These are phyloP conservation scores for Hippocampus kuda DNA, from an alignment of 2,797 vertebrate species.

Conservation along the genomic window DNA sequence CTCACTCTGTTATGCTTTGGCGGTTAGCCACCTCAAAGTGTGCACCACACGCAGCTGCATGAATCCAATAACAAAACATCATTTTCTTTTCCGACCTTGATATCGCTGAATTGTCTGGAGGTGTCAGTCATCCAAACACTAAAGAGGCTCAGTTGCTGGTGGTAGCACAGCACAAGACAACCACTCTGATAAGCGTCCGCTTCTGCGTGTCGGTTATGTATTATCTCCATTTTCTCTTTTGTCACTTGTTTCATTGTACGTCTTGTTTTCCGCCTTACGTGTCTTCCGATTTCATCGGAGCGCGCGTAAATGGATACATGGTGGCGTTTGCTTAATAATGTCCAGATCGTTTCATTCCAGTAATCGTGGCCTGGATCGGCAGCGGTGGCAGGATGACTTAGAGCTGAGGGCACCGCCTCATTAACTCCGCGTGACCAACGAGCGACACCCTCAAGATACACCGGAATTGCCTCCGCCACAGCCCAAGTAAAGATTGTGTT, in stretches of 20 bases:
- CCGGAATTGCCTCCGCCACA: slow-evolving; percentile 69
- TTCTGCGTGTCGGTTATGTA: background rate
- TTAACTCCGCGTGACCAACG: slow-evolving; percentile 70
- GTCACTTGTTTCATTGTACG: slow-evolving; percentile 21
- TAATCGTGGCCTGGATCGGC: slow-evolving; percentile 75
- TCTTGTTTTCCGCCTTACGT: slow-evolving; percentile 24
- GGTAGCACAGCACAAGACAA: background rate
- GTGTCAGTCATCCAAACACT: slow-evolving; percentile 4
- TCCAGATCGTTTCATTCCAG: slow-evolving; percentile 78
- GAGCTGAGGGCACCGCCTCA: slow-evolving; percentile 70
- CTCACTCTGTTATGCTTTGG: background rate
- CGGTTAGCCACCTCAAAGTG: background rate
- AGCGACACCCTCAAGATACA: slow-evolving; percentile 65
- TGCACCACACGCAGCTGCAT: background rate
- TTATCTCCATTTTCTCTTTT: slow-evolving; percentile 2
- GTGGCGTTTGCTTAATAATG: slow-evolving; percentile 74
- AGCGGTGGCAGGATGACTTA: slow-evolving; percentile 76
- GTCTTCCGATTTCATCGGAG: slow-evolving; percentile 23
- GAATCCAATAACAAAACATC: background rate
- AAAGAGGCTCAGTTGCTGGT: background rate
- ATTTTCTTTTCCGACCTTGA: background rate
- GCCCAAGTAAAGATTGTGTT: slow-evolving; percentile 32
- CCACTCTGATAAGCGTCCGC: background rate
- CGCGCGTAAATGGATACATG: slow-evolving; percentile 14
- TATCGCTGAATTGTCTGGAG: background rate